Evolutionary conservation across 2,113 vertebrate genomes (phyloP).

Genomic region (Alces alces): DNA sequence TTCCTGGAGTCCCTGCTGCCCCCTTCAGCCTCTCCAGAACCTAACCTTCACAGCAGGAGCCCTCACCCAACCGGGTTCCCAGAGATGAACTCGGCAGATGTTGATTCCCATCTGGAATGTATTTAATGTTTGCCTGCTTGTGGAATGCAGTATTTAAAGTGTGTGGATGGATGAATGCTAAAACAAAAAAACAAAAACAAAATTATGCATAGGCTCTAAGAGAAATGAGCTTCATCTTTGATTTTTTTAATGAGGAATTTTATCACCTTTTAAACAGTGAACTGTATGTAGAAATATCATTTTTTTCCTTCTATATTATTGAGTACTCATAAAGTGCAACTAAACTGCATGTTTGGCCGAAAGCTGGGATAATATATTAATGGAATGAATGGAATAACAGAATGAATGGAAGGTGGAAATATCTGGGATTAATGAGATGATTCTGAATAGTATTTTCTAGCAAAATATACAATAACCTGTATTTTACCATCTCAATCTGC

Average conservation of each 20-base stretch:
- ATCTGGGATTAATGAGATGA: not conserved
- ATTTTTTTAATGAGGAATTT: not conserved
- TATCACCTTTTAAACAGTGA: constrained; percentile 1
- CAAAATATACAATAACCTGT: not conserved
- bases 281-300: constrained; percentile 17
- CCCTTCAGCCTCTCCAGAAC: not conserved
- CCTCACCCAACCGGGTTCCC: rapidly evolving
- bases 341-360: not conserved
- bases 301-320: not conserved
- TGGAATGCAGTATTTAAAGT: not conserved
- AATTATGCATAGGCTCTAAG: not conserved
- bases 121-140: not conserved
- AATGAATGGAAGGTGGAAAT: not conserved
- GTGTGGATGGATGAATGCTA: not conserved
- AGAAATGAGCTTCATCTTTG: not conserved
- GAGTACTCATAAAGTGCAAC: not conserved
- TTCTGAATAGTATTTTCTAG: not conserved
- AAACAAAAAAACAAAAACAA: too few species aligned
- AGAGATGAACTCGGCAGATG: not conserved
- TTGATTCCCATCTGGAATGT: not conserved
- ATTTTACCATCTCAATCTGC: constrained; percentile 22
- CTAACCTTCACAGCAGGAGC: not conserved
- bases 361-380: constrained; percentile 7
- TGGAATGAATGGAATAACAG: not conserved
- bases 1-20: not conserved